Base-by-base conservation (phyloP, 2,888 invertebrate genomes). In the Deladenus siricidicola region DNA sequence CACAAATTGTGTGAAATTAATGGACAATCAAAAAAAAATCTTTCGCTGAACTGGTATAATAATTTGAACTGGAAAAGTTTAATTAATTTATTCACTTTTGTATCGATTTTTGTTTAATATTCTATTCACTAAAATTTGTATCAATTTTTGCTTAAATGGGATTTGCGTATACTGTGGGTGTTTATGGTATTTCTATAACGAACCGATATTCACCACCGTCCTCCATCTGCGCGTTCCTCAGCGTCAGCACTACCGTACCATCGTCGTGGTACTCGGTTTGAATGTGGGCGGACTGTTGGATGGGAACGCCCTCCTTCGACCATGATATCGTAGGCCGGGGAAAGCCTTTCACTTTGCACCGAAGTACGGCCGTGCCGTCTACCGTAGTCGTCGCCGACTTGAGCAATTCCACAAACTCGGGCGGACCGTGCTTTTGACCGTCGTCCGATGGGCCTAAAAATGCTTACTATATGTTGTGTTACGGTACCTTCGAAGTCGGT, bases 281-380 rank as follows among this genome's bases (percentile, higher is more conserved):
- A 28, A 79, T 67, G 19, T 74, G 58, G 8, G 72, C 69, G 21
- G 71, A 64, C 63, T 73, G 68, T 47, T 74, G 72, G 86, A 88
- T 76, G 89, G 85, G 73, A 87, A 85, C 49, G 26, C 71, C 70
- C 52, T 70, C 60, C 42, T 63, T 64, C 30, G 60, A 63, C 72
- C 74, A 75, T 24, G 56, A 43, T 28, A 75, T 70, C 29, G 70
- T 70, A 19, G 69, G 70, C 17, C 66, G 51, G 14, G 63, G 66
- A 17, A 19, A 53, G 44, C 71, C 69, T 29, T 67, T 63, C 26
- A 70, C 71, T 50, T 70, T 68, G 64, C 71, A 71, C n/a, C 58
- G 45, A 23, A 71, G 62, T 28, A 65, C 56, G 21, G 72, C 71
- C 42, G 54, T 60, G 39, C 67, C 67, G 6, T 65, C 67, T 10